A percentile compares a stretch with the other conserved stretches of the same genome.
phyloP scores from a whole-genome alignment of 2,888 invertebrate species.

The Anoplius nigerrimus region DNA sequence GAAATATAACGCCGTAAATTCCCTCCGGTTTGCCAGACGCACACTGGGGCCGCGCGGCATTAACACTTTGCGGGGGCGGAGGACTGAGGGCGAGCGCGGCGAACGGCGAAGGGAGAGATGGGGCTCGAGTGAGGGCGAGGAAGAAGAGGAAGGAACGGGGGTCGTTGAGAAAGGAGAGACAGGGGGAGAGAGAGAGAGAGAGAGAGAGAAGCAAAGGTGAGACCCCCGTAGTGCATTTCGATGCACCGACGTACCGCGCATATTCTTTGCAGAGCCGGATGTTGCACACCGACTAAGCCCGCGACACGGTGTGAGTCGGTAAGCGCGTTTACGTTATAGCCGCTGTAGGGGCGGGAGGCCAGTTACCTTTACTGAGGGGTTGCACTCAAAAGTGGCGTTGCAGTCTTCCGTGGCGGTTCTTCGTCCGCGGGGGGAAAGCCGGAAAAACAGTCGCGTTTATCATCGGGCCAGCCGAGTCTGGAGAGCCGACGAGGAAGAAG shows the following conservation, averaged over 20 bases:
- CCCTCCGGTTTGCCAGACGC: constrained; percentile 42
- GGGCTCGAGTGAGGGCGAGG: background rate
- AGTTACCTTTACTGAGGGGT: constrained; percentile 18
- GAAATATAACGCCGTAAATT: constrained; percentile 53
- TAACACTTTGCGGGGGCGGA: constrained; percentile 47
- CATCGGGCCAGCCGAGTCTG: constrained; percentile 28
- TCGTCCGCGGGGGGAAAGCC: constrained; percentile 25
- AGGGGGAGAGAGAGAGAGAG: background rate
- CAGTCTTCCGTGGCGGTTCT: constrained; percentile 18
- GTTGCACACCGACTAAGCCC: background rate
- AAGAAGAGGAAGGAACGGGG: too few species aligned
- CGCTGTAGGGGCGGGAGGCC: constrained; percentile 7
- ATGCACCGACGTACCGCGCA: constrained; percentile 35
- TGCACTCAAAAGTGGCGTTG: constrained; percentile 29
- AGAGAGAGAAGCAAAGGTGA: constrained; percentile 1
- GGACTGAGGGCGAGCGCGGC: constrained; percentile 1
- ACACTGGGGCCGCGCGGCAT: constrained; percentile 54
- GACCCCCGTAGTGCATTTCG: constrained; percentile 35
- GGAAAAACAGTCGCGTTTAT: constrained; percentile 53
- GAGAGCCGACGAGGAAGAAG: background rate
- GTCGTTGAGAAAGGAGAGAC: too few species aligned
- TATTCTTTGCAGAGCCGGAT: constrained; percentile 35
- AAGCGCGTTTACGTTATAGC: too few species aligned
- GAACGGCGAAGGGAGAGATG: constrained; percentile 15
- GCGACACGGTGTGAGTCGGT: background rate